Evolutionary conservation across 2,113 vertebrate species (phyloP).

Genomic region (Barnardius zonarius): DNA sequence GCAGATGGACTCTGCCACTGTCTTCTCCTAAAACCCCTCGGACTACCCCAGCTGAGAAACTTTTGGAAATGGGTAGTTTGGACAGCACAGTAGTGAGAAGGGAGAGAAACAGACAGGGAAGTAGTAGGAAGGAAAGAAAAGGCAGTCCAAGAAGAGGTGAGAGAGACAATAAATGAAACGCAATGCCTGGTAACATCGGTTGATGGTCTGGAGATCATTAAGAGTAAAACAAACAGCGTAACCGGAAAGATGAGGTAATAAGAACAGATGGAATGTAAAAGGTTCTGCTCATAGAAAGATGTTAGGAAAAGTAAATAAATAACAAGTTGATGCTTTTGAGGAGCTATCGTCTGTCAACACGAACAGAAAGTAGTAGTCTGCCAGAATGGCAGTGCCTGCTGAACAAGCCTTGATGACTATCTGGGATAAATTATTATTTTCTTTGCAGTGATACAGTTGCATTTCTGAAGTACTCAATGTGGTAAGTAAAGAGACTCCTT

Average conservation of each 20-base stretch:
- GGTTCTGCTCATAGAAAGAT: neutral
- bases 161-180: neutral
- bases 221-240: neutral
- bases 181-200: neutral
- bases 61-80: neutral
- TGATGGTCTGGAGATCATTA: neutral
- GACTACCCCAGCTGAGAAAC: neutral
- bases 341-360: neutral
- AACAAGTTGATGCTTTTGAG: neutral
- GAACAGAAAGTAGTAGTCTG: neutral
- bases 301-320: neutral
- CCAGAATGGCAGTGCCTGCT: neutral
- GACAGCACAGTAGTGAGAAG: neutral
- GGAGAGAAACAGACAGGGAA: neutral
- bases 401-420: neutral
- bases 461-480: neutral
- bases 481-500: neutral
- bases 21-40: neutral
- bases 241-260: neutral
- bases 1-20: neutral
- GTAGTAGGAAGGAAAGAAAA: neutral
- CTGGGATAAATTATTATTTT: neutral
- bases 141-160: neutral
- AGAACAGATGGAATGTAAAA: constrained; percentile 10
- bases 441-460: neutral